Evolutionary conservation across 2,113 vertebrate genomes (phyloP).

Genomic region (Antigone vipio): DNA sequence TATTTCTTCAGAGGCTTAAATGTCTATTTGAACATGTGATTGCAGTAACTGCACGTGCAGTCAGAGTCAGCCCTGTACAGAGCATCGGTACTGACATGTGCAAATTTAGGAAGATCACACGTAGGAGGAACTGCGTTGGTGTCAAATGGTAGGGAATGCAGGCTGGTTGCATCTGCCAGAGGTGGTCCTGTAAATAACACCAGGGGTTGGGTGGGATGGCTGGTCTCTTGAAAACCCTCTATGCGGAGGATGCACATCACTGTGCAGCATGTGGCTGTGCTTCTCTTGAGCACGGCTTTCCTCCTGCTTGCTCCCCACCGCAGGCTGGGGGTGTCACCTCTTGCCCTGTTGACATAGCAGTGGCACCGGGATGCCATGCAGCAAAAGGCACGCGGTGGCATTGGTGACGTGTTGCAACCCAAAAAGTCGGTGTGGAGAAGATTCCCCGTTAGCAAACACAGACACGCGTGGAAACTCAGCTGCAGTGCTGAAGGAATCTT

Average conservation of each 20-base stretch:
- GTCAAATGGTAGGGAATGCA: background rate
- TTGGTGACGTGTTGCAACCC: background rate
- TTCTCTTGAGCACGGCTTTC: background rate
- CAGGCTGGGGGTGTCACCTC: background rate
- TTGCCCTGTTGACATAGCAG: background rate
- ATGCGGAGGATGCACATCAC: accelerated
- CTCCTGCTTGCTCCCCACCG: background rate
- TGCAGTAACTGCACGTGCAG: background rate
- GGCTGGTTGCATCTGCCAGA: background rate
- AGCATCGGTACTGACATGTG: background rate
- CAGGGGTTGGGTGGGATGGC: background rate
- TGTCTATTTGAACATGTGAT: conserved; percentile 39
- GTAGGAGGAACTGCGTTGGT: accelerated
- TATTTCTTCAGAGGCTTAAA: conserved; percentile 66
- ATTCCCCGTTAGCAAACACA: background rate
- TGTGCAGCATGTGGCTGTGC: too few relatives aligned
- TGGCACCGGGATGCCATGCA: accelerated
- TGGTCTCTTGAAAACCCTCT: background rate
- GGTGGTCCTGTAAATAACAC: background rate
- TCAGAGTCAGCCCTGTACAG: background rate
- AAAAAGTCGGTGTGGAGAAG: background rate
- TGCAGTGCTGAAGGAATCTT: background rate
- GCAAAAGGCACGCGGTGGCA: background rate
- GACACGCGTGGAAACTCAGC: background rate
- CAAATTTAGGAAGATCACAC: background rate